Evolutionary conservation across 2,888 invertebrate species (phyloP), one percentile per base, ranked within the genome.

Genomic region (Bibio marci): DNA sequence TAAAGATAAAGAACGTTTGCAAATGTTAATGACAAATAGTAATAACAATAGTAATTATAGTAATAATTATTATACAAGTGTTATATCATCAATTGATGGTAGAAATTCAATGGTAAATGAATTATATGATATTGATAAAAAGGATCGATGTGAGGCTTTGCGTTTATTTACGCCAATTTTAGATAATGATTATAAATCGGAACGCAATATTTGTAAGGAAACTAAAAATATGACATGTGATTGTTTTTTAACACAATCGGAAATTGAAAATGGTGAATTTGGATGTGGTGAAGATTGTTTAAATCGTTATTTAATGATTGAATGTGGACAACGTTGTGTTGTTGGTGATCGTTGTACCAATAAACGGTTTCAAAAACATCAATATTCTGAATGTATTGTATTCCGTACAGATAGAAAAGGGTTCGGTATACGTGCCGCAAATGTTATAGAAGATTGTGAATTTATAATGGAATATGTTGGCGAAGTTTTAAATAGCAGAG

Each of bases 381-480:
- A 86, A 46, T 87, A 88, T 66, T 80, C 85, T 1, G 71, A 77
- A 17, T 76, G 91, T 35, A 82, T 82, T 53, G 83, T 85, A n/a
- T 82, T 86, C 56, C 75, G 77, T 57, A 92, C 97, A 4, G 85
- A 86, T 38, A 85, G 82, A 53, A 99, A 99, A 59, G 98, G 98
- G 0, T 85, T 87, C 59, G 98, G 98, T 13, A 72, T 99, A 25
- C 72, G 83, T 53, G 56, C 54, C 10, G 53, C 54, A 18, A 47
- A 54, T 30, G 50, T 52, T 32, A 60, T 60, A 30, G 46, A 52
- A 2, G 45, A 57, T 0, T 94, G 91, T 8, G 78, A 82, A 52
- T 99, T 98, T 63, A 78, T 99, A 35, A 82, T 97, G 76, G 98
- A 99, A 58, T 99, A 98, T 58, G 86, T 98, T 1, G 98, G 98